These are phyloP conservation scores for Ptilodon capucinus DNA, from an alignment of 2,888 invertebrate species.

Conservation along the genomic window DNA sequence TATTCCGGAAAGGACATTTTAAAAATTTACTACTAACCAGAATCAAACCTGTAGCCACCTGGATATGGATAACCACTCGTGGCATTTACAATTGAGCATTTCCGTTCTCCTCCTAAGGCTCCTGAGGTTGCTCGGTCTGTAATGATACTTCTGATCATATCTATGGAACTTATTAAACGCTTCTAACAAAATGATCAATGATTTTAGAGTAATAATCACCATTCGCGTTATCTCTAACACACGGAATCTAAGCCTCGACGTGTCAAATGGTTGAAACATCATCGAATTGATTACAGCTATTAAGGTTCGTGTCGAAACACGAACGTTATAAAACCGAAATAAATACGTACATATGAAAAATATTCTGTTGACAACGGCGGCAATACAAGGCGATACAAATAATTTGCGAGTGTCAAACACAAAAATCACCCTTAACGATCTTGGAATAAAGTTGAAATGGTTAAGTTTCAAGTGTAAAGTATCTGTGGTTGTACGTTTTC, in stretches of 20 bases:
- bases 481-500: conserved; percentile 38
- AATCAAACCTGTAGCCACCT: too few species aligned
- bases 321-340: conserved; percentile 66
- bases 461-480: background rate
- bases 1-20: too few species aligned
- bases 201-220: background rate
- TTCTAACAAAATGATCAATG: conserved; percentile 6
- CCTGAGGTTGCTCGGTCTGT: too few species aligned
- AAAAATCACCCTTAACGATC: conserved; percentile 17
- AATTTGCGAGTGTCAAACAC: conserved; percentile 1
- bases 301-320: conserved; percentile 71
- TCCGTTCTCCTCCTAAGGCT: too few species aligned
- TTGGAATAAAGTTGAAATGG: conserved; percentile 6
- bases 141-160: too few species aligned
- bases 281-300: conserved; percentile 75
- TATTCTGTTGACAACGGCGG: conserved; percentile 65
- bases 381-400: conserved; percentile 36
- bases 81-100: too few species aligned
- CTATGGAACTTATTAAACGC: too few species aligned
- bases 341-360: conserved; percentile 67
- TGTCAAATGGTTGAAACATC: conserved; percentile 43
- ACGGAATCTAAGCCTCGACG: conserved; percentile 32
- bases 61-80: too few species aligned
- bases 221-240: conserved; percentile 29
- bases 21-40: too few species aligned